Conservation (phyloP, 1,140 invertebrate species). For the Augochlora pura region DNA sequence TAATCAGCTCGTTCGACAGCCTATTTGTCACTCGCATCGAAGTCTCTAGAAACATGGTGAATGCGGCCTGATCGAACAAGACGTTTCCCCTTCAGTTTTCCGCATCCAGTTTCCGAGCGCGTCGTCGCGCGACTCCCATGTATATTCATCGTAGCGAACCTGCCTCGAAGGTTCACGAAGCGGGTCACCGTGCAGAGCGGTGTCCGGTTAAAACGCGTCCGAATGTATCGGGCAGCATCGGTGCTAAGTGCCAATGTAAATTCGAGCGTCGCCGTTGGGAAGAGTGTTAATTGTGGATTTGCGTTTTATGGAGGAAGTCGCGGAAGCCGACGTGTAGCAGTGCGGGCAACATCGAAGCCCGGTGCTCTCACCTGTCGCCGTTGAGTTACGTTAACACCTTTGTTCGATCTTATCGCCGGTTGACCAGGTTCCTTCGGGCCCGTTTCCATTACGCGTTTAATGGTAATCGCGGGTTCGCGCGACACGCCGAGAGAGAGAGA, state of each 20-base stretch:
- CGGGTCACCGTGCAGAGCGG: background rate
- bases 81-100: too few relatives aligned
- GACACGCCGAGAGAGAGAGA: conserved; percentile 16
- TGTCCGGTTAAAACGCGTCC: too few relatives aligned
- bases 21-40: too few relatives aligned
- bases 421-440: conserved; percentile 51
- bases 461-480: conserved; percentile 57
- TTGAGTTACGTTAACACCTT: conserved; percentile 68
- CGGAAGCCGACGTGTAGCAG: conserved; percentile 16
- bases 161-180: background rate
- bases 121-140: background rate
- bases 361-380: conserved; percentile 62
- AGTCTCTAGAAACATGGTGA: too few relatives aligned
- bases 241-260: conserved; percentile 61
- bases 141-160: background rate
- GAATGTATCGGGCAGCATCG: too few relatives aligned
- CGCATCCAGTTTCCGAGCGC: background rate
- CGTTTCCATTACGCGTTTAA: conserved; percentile 63
- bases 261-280: conserved; percentile 28
- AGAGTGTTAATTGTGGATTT: conserved; percentile 72
- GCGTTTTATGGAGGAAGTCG: conserved; percentile 70
- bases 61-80: too few relatives aligned
- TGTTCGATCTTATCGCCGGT: conserved; percentile 62
- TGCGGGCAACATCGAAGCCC: conserved; percentile 17
- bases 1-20: too few relatives aligned